phyloP scores from a whole-genome alignment of 2,888 invertebrate genomes.

The Congeria kusceri region DNA sequence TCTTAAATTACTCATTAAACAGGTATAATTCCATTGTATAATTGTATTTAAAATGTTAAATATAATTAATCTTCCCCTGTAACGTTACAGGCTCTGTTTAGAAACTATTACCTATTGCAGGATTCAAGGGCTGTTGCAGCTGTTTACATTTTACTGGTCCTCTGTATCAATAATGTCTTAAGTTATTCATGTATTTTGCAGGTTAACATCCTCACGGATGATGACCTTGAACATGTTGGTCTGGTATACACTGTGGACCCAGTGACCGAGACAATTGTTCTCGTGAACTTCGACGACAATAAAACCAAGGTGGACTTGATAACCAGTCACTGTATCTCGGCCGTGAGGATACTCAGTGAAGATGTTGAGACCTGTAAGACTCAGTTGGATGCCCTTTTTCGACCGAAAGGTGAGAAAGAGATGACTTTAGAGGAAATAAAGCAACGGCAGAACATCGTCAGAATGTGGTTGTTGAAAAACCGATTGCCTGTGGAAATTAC shows the following conservation, averaged over 20 bases:
- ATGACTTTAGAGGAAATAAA: conserved; percentile 75
- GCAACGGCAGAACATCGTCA: conserved; percentile 72
- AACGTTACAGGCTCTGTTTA: too few relatives aligned
- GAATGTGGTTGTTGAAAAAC: conserved; percentile 82
- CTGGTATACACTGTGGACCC: conserved; percentile 84
- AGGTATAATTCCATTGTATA: too few relatives aligned
- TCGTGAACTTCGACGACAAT: conserved; percentile 70
- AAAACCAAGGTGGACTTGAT: conserved; percentile 71
- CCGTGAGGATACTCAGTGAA: conserved; percentile 73
- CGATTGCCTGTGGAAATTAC: conserved; percentile 80
- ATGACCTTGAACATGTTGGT: conserved; percentile 77
- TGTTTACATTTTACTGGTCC: too few relatives aligned
- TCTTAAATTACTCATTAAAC: too few relatives aligned
- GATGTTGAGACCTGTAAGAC: conserved; percentile 65
- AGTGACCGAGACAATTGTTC: conserved; percentile 81
- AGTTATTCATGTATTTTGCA: conserved; percentile 31
- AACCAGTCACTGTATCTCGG: conserved; percentile 76
- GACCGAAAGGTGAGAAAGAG: conserved; percentile 56
- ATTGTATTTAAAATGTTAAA: too few relatives aligned
- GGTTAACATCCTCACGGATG: conserved; percentile 77
- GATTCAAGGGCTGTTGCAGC: too few relatives aligned
- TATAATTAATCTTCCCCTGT: too few relatives aligned
- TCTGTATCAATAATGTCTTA: too few relatives aligned
- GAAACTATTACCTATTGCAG: too few relatives aligned
- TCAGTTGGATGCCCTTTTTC: conserved; percentile 74